Conservation (phyloP, 2,888 invertebrate genomes). For the Crocallis elinguaria region DNA sequence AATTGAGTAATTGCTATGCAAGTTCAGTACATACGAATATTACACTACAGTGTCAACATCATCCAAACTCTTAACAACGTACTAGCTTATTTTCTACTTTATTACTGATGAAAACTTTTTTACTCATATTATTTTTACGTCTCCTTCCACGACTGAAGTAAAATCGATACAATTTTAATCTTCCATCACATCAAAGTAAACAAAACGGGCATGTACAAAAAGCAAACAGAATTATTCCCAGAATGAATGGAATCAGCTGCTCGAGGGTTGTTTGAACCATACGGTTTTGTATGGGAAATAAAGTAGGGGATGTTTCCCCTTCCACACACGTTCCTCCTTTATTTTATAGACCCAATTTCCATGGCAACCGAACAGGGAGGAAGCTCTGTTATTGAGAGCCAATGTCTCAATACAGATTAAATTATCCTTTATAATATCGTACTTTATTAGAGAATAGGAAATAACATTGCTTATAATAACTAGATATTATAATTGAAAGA, state of each 20-base stretch:
- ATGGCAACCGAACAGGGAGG: slow-evolving; percentile 62
- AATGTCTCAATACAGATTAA: slow-evolving; percentile 28
- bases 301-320: slow-evolving; percentile 54
- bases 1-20: slow-evolving; percentile 2
- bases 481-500: too few species aligned
- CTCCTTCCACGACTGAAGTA: neutral
- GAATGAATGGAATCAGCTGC: slow-evolving; percentile 74
- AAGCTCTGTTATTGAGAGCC: slow-evolving; percentile 38
- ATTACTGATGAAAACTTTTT: too few species aligned
- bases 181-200: neutral
- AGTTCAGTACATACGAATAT: slow-evolving; percentile 14
- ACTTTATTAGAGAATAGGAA: neutral
- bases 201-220: slow-evolving; percentile 7
- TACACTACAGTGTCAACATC: too few species aligned
- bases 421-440: too few species aligned
- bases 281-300: slow-evolving; percentile 41
- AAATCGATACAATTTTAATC: neutral
- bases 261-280: slow-evolving; percentile 51
- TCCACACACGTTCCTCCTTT: slow-evolving; percentile 2
- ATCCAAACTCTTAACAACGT: too few species aligned
- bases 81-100: too few species aligned
- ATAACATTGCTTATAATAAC: neutral
- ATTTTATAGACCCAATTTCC: slow-evolving; percentile 50
- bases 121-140: neutral
- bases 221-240: slow-evolving; percentile 24